Evolutionary conservation across 1,140 invertebrate species (phyloP), one percentile per base, ranked within the genome.

Genomic region (Procambarus clarkii): DNA sequence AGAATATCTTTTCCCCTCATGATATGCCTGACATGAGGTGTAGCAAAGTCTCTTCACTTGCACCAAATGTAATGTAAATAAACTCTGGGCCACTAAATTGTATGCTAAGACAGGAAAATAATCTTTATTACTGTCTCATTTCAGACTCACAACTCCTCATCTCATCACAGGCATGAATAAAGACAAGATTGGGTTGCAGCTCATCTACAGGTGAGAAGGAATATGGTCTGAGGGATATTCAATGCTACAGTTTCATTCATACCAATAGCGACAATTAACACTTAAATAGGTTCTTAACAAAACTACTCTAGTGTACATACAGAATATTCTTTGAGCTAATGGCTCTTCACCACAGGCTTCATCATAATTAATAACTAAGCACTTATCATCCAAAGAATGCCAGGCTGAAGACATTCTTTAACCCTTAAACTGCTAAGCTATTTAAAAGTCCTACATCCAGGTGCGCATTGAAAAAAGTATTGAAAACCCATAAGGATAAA

Each of bases 271-370:
- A 85, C 83, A 85, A 85, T 85, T 13, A 85, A 85, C 83, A 85
- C 83, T 85, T 69, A 85, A 85, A 85, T 71, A 85, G 83, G 83
- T 85, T 81, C 86, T 90, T 90, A 90, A 90, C 88, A 90, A 90
- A 90, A 90, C 88, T 90, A 90, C n/a, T 90, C 88, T 90, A 90
- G 74, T 76, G 45, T 83, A 90, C 88, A 90, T 83, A 90, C 88
- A 90, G 81, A 90, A 76, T 90, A 69, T 83, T 84, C 58, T 88
- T 88, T 88, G 86, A 88, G 86, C 86, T 88, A 88, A 88, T 80
- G 74, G 86, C 74, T 79, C 78, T 86, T 86, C 58, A 69, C 77
- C 86, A 88, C 77, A 78, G 77, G 58, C 58, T 50, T 54, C 60
- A 85, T 46, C 60, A 85, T 85, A 58, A 85, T 71, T 85, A 71